Evolutionary conservation across 2,113 vertebrate species (phyloP).

Genomic region (Periophthalmus modestus): DNA sequence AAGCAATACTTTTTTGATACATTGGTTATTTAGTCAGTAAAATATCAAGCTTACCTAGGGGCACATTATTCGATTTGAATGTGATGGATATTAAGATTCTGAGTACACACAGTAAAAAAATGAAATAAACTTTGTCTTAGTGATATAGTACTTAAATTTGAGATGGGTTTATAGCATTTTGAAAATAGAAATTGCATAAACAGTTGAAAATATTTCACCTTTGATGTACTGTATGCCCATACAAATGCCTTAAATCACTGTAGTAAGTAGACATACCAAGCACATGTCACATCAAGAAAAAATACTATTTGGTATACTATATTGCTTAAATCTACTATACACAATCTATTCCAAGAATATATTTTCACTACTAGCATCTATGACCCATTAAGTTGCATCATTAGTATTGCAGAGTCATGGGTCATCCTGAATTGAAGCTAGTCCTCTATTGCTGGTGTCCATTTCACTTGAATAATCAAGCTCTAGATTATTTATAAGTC

Average conservation of each 20-base stretch:
- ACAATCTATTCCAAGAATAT: not conserved
- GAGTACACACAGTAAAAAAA: no score
- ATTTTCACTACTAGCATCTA: not conserved
- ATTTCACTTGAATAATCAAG: constrained; percentile 50
- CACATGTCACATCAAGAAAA: not conserved
- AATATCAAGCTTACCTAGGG: not conserved
- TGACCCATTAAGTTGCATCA: not conserved
- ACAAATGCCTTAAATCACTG: not conserved
- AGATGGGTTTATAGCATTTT: not conserved
- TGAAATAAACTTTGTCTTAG: no score
- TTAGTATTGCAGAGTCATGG: not conserved
- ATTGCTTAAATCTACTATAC: not conserved
- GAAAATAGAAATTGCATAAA: not conserved
- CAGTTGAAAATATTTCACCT: not conserved
- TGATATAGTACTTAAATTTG: not conserved
- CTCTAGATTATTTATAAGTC: constrained; percentile 51
- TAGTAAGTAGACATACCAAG: not conserved
- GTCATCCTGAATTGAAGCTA: constrained; percentile 15
- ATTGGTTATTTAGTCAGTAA: not conserved
- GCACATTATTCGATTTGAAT: not conserved
- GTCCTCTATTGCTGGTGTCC: constrained; percentile 52
- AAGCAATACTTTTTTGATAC: not conserved
- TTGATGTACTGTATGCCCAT: not conserved
- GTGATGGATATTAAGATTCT: not conserved
- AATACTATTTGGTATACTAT: constrained; percentile 4